Evolutionary conservation across 2,888 invertebrate genomes (phyloP), one percentile per base, ranked within the genome.

Genomic region (Habrosyne pyritoides): DNA sequence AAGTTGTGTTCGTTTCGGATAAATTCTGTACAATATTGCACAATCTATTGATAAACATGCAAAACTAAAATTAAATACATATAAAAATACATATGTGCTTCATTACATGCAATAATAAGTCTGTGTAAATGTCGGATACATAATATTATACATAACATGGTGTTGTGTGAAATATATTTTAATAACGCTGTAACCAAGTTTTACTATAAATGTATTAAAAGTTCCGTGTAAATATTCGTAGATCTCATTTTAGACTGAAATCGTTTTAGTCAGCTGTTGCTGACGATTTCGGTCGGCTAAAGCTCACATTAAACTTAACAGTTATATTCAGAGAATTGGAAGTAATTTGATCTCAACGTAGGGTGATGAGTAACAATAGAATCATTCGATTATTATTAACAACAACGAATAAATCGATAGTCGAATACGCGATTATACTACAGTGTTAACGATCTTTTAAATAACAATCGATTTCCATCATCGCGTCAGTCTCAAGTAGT

Each of bases 1-100:
- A 21, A 59, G 61, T 61, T 63, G 60, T 58, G 8, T 49, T 26
- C 18, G 8, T 42, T 18, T n/a, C 33, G n/a, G n/a, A 18, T 18
- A 42, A 8, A 14, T 14, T 36, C n/a, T 36, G 36, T 36, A 36
- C 33, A 36, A n/a, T 42, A 18, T 42, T 42, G 14, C 18, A 42
- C 42, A 42, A 42, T 42, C n/a, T 14, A 42, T 18, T 42, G 18
- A 18, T 18, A 18, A 18, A 42, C 42, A 42, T 36, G 14, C 36
- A 36, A n/a, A 36, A 42, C 18, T 42, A 42, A 42, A 42, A 42
- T 42, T 42, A 42, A 36, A 36, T 33, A 36, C 14, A 14, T 14
- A 24, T 7, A 24, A 36, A 36, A 36, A 36, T 36, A 36, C 36
- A 36, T 4, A 14, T 42, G 18, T 42, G 14, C 42, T 18, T 18